Evolutionary conservation across 2,888 invertebrate species (phyloP).

Genomic region (Drosophila seclusa): DNA sequence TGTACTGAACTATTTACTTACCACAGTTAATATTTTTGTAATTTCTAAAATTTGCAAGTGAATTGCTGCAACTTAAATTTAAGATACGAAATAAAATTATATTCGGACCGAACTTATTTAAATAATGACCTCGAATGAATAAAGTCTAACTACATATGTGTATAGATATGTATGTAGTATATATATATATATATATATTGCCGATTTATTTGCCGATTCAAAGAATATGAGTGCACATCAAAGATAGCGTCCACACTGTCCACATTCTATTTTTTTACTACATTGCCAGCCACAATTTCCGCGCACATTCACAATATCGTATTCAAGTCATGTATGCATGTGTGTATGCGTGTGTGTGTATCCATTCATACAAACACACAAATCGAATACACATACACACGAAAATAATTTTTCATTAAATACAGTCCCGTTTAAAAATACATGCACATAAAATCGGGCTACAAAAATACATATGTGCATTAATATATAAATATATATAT

Average conservation of each 20-base stretch:
- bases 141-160: constrained; percentile 21
- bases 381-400: not conserved
- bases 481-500: not conserved
- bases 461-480: not conserved
- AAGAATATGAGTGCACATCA: constrained; percentile 67
- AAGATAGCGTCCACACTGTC: constrained; percentile 69
- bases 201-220: constrained; percentile 26
- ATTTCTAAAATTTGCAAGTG: constrained; percentile 2
- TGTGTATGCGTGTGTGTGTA: not conserved
- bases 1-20: constrained; percentile 23
- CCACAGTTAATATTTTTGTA: constrained; percentile 4
- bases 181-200: constrained; percentile 15
- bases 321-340: constrained; percentile 14
- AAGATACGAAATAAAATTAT: constrained; percentile 54
- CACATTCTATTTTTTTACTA: constrained; percentile 59
- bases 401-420: constrained; percentile 15
- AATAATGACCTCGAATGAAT: constrained; percentile 58
- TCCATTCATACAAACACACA: not conserved
- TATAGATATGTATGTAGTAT: constrained; percentile 18
- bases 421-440: constrained; percentile 30
- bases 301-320: constrained; percentile 29
- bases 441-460: constrained; percentile 1
- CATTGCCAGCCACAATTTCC: constrained; percentile 20
- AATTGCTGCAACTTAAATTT: constrained; percentile 27
- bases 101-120: constrained; percentile 47